Conservation (phyloP, 2,113 vertebrate genomes). For the Spea bombifrons region DNA sequence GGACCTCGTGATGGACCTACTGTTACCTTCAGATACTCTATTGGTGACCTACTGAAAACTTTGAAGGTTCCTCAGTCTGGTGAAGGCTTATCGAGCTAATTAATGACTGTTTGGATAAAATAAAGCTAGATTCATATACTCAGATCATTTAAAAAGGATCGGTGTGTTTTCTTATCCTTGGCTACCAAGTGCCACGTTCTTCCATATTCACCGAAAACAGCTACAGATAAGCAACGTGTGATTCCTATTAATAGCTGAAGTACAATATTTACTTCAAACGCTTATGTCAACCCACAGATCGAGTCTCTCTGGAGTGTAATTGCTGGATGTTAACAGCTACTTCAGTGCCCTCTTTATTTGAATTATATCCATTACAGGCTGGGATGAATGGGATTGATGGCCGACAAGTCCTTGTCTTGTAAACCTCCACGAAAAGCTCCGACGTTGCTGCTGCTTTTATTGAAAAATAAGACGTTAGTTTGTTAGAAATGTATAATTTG, state of each 20-base stretch:
- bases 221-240: neutral
- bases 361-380: slow-evolving; percentile 1
- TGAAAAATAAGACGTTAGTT: neutral
- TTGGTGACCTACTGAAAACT: no score
- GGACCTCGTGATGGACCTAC: no score
- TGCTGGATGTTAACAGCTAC: slow-evolving; percentile 1
- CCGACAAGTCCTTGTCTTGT: neutral
- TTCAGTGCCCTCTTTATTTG: neutral
- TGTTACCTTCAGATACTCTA: no score
- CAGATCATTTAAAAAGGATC: no score
- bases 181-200: neutral
- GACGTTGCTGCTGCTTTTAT: neutral
- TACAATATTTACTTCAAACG: slow-evolving; percentile 2
- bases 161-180: neutral
- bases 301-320: slow-evolving; percentile 1
- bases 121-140: no score
- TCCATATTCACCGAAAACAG: neutral
- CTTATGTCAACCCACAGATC: neutral
- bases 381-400: neutral
- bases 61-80: no score
- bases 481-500: neutral
- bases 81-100: no score
- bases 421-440: neutral
- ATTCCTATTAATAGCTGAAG: slow-evolving; percentile 2
- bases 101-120: no score